A percentile compares a stretch with the other conserved stretches of the same genome.
Conservation (phyloP, 2,888 invertebrate genomes). For the Sceliomorpha sp. region DNA sequence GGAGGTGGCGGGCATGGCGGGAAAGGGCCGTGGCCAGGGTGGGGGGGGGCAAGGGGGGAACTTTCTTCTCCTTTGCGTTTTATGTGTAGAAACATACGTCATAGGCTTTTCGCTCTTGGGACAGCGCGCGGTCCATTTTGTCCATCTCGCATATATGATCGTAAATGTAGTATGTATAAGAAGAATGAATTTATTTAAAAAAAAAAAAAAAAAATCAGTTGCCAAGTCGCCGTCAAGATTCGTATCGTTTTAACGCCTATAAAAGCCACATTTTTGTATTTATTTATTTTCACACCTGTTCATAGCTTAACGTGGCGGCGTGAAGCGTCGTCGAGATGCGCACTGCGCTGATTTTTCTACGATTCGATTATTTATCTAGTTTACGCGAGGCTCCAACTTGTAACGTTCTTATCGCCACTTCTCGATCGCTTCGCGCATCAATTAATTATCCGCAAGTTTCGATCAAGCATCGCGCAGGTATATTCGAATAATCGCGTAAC, state of each 20-base stretch:
- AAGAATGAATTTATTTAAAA: constrained; percentile 18
- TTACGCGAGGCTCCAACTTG: background rate
- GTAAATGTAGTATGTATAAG: constrained; percentile 16
- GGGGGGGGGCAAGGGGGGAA: constrained; percentile 9
- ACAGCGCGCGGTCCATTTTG: constrained; percentile 60
- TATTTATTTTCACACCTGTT: constrained; percentile 50
- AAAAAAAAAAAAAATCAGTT: constrained; percentile 30
- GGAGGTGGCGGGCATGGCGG: background rate
- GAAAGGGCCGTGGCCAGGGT: background rate
- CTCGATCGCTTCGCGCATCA: no score
- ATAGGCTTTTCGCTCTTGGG: constrained; percentile 19
- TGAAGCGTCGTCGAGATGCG: constrained; percentile 23
- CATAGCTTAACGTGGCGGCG: constrained; percentile 24
- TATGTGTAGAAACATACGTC: constrained; percentile 26
- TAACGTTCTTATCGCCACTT: background rate
- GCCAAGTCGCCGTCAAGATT: constrained; percentile 31
- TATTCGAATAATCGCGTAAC: no score
- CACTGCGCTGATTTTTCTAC: constrained; percentile 28
- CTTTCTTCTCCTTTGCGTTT: constrained; percentile 29
- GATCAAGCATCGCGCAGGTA: no score
- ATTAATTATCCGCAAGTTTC: no score
- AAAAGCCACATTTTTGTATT: constrained; percentile 37
- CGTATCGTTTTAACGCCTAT: constrained; percentile 17
- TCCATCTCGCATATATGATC: constrained; percentile 73
- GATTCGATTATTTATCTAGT: constrained; percentile 23